These are phyloP conservation scores for Drosophila leonis DNA, from an alignment of 2,888 invertebrate genomes.

Conservation along the genomic window DNA sequence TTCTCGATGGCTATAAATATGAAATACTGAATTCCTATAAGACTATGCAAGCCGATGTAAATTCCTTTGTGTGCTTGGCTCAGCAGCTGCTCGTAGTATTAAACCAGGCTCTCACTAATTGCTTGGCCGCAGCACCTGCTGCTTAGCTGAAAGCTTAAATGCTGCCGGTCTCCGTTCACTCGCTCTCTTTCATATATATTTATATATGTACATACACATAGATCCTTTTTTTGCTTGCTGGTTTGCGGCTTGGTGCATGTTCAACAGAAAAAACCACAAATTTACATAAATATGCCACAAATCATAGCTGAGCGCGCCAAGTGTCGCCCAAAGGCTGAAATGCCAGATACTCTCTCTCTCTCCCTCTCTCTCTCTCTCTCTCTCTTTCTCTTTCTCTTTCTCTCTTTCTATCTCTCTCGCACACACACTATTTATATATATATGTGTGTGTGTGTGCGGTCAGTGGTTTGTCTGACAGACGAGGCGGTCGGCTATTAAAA, in stretches of 20 bases:
- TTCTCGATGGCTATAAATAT: conserved; percentile 2
- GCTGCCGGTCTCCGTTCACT: conserved; percentile 2
- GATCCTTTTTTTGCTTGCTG: not conserved
- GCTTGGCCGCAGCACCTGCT: conserved; percentile 78
- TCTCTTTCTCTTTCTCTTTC: conserved; percentile 1
- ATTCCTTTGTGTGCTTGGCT: conserved; percentile 7
- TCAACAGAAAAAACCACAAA: conserved; percentile 73
- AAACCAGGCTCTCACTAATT: conserved; percentile 72
- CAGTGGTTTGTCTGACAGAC: conserved; percentile 48
- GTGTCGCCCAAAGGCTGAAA: conserved; percentile 49
- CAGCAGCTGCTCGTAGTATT: conserved; percentile 41
- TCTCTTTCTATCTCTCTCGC: not conserved
- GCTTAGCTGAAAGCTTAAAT: conserved; percentile 44
- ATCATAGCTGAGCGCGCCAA: conserved; percentile 70
- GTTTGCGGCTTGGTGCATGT: conserved; percentile 19
- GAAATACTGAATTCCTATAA: conserved; percentile 3
- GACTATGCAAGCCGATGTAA: not conserved
- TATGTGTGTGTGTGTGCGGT: conserved; percentile 38
- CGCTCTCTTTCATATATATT: not conserved
- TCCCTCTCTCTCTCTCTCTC: not conserved
- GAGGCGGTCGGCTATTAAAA: conserved; percentile 64
- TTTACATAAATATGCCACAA: conserved; percentile 83
- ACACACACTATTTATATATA: not conserved
- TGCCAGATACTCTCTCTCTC: conserved; percentile 1
- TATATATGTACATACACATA: not conserved